These are phyloP conservation scores for Halesus radiatus DNA, from an alignment of 1,140 invertebrate genomes.

Conservation along the genomic window DNA sequence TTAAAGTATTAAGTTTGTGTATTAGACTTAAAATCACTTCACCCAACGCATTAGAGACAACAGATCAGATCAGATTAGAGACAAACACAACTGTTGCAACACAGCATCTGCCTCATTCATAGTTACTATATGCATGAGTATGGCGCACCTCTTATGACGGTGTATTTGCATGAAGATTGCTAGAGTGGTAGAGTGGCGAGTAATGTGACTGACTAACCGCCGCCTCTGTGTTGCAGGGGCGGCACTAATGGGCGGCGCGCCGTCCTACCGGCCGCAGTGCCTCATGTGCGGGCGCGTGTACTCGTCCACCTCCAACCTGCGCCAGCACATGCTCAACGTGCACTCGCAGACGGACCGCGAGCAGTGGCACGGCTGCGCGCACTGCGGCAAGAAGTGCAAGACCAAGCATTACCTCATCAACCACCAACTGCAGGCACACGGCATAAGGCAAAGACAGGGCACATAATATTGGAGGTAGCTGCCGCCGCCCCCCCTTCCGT, in stretches of 20 bases:
- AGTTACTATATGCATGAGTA: conserved; percentile 55
- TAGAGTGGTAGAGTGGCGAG: conserved; percentile 34
- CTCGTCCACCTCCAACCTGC: conserved; percentile 78
- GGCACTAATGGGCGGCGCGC: conserved; percentile 66
- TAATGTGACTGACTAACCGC: conserved; percentile 58
- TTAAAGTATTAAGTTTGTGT: too few species aligned
- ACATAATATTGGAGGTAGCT: conserved; percentile 60
- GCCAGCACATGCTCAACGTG: conserved; percentile 81
- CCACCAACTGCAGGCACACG: conserved; percentile 81
- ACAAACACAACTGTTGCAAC: background rate
- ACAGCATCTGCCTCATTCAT: conserved; percentile 31
- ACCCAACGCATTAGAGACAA: background rate
- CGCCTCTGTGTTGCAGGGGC: conserved; percentile 72
- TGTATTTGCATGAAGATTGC: conserved; percentile 55
- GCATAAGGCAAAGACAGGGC: conserved; percentile 75
- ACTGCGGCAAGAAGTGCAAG: conserved; percentile 82
- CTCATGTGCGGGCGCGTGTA: conserved; percentile 79
- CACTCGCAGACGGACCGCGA: conserved; percentile 79
- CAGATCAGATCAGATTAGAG: background rate
- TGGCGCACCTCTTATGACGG: conserved; percentile 31
- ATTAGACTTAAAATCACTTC: background rate
- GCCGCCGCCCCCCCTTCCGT: conserved; percentile 4
- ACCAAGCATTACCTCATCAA: conserved; percentile 84
- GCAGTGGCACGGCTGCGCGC: conserved; percentile 79
- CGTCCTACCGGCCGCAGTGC: conserved; percentile 73